Evolutionary conservation across 2,797 vertebrate species (phyloP), one percentile per base, ranked within the genome.

Genomic region (Channallabes apus): DNA sequence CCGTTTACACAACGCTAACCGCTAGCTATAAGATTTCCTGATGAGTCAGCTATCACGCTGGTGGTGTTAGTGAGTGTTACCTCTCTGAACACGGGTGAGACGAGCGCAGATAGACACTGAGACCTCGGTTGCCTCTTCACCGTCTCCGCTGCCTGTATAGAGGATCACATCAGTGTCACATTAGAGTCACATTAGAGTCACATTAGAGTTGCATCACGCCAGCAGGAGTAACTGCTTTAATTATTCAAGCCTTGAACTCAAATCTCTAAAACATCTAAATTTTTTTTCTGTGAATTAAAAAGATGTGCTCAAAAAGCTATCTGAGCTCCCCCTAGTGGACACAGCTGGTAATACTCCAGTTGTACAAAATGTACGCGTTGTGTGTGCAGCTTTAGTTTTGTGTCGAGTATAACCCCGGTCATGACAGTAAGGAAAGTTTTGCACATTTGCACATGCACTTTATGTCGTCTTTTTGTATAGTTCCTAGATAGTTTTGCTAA

Each of bases 1-100:
- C 32, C 20, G 38, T 51, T n/a, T 5, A 72, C 38, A 51, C 68
- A 24, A 24, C 24, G 69, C 71, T 72, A 41, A 71, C 8, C 12
- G 68, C 18, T 71, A 71, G 35, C 17, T 20, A 35, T 32, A 18
- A 68, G 65, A 6, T 7, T 41, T 71, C 68, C 20, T 41, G 68
- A 22, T 22, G 68, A 2, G 68, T 71, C 38, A 20, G 35, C 15
- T 3, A n/a, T 27, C 24, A 7, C 9, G 29, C 6, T 3, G 27
- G 27, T 0, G 7, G 35, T 38, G 65, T 18, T 11, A 20, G 22
- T 0, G 22, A 24, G n/a, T 0, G 35, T 68, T 94, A 99, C 98
- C 97, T 99, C 98, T 95, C 97, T 97, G 73, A 99, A 99, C 90
- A 98, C 97, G 0, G 98, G 98, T 9, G 96, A 97, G 89, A 99